phyloP scores from a whole-genome alignment of 2,113 vertebrate genomes.

The Dunckerocampus dactyliophorus region DNA sequence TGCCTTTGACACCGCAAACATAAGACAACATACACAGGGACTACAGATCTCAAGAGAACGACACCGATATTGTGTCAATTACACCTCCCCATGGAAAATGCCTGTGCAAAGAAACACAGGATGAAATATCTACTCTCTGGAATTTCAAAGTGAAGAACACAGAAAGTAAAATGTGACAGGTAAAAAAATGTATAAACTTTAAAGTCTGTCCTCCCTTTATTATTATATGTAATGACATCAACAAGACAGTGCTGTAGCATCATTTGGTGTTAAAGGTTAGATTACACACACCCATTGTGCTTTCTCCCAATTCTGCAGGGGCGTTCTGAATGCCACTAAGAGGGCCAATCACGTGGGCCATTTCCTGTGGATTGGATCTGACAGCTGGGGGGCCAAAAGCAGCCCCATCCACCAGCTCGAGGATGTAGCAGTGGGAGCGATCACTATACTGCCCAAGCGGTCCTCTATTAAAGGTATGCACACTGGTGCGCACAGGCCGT shows the following conservation, averaged over 20 bases:
- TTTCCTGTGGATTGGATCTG: constrained; percentile 93
- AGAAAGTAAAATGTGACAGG: constrained; percentile 13
- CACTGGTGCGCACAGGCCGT: constrained; percentile 1
- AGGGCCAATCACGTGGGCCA: constrained; percentile 87
- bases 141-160: constrained; percentile 21
- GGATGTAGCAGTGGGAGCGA: constrained; percentile 86
- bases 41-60: constrained; percentile 43
- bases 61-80: constrained; percentile 52
- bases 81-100: constrained; percentile 32
- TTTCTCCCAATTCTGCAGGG: constrained; percentile 70
- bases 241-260: constrained; percentile 15
- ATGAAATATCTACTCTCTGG: constrained; percentile 41
- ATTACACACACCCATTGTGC: constrained; percentile 23
- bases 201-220: too few relatives aligned
- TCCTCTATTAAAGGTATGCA: constrained; percentile 86
- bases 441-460: constrained; percentile 91
- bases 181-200: neutral
- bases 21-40: constrained; percentile 32
- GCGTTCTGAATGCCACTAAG: constrained; percentile 88
- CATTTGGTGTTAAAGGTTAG: neutral
- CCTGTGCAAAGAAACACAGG: constrained; percentile 31
- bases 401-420: constrained; percentile 82
- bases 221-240: constrained; percentile 9
- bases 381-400: constrained; percentile 92
- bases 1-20: constrained; percentile 56